phyloP scores from a whole-genome alignment of 2,888 invertebrate genomes.

The Hedya salicella region DNA sequence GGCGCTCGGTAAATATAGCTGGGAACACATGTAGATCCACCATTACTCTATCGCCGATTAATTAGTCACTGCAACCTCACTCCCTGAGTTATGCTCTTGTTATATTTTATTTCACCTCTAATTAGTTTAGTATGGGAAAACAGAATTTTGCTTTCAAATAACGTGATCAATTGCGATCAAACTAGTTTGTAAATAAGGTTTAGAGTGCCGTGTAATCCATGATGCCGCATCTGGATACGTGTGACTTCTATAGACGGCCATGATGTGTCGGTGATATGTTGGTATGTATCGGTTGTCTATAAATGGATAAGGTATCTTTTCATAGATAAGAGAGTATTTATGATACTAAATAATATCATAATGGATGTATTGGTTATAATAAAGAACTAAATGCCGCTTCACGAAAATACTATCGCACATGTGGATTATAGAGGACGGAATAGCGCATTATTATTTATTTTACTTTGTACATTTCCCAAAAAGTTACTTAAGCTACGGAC shows the following conservation, averaged over 20 bases:
- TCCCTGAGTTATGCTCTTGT: slow-evolving; percentile 62
- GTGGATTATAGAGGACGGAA: neutral
- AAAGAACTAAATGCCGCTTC: slow-evolving; percentile 32
- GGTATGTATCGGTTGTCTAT: slow-evolving; percentile 49
- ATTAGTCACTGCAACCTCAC: slow-evolving; percentile 66
- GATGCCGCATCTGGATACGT: slow-evolving; percentile 1
- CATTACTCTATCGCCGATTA: slow-evolving; percentile 66
- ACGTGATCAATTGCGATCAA: slow-evolving; percentile 37
- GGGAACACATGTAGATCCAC: slow-evolving; percentile 50
- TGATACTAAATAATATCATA: slow-evolving; percentile 47
- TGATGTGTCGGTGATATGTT: slow-evolving; percentile 35
- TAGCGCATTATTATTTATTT: neutral
- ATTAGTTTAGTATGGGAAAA: slow-evolving; percentile 60
- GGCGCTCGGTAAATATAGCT: slow-evolving; percentile 53
- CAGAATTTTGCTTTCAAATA: slow-evolving; percentile 49
- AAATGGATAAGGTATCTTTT: slow-evolving; percentile 58
- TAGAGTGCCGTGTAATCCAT: slow-evolving; percentile 29
- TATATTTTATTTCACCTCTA: slow-evolving; percentile 69
- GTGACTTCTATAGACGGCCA: slow-evolving; percentile 25
- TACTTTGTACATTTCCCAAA: too few species aligned
- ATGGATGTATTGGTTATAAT: slow-evolving; percentile 52
- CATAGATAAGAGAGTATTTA: slow-evolving; percentile 48
- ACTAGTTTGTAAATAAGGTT: slow-evolving; percentile 46
- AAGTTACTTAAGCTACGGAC: too few species aligned
- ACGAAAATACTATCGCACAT: slow-evolving; percentile 4